Evolutionary conservation across 1,140 invertebrate species (phyloP), one percentile per base, ranked within the genome.

Genomic region (Cyclargus thomasi): DNA sequence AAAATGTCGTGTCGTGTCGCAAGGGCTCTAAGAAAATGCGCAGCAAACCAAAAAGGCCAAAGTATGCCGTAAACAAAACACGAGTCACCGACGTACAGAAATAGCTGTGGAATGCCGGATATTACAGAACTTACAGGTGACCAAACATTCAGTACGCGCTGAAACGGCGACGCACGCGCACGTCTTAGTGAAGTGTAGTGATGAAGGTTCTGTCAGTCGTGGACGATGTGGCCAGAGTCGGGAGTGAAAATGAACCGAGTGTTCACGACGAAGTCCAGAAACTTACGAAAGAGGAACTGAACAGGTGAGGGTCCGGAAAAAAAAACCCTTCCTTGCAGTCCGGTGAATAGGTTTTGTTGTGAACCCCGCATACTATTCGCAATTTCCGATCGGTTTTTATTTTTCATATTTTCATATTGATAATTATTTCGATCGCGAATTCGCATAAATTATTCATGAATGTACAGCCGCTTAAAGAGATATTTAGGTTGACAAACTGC

Each of bases 71-170:
- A 86, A 88, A 86, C 83, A 88, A 88, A 85, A 77, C 79, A 82
- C 77, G 69, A 80, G 82, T 86, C 80, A 75, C 80, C 70, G 68
- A 47, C 14, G 73, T 39, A 72, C 78, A 62, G 82, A 78, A 87
- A 87, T 85, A 86, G 76, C 76, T 63, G 64, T 78, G 86, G 86
- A 87, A 88, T 88, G 86, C 86, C 86, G 86, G 86, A 88, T 88
- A 79, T 83, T 86, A 82, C 80, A 68, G 70, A 70, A 72, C 72
- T n/a, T 70, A 73, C 78, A 80, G 78, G 78, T 80, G 76, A 74
- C 67, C 70, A 70, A 65, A 53, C 64, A 65, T 64, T 70, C 81
- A 83, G 82, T 81, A 70, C 74, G 74, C 68, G 73, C 47, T 72
- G 53, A 53, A 65, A 70, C 22, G 20, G 64, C 65, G 65, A 64